Evolutionary conservation across 2,888 invertebrate genomes (phyloP).

Genomic region (Pollenia amentaria): DNA sequence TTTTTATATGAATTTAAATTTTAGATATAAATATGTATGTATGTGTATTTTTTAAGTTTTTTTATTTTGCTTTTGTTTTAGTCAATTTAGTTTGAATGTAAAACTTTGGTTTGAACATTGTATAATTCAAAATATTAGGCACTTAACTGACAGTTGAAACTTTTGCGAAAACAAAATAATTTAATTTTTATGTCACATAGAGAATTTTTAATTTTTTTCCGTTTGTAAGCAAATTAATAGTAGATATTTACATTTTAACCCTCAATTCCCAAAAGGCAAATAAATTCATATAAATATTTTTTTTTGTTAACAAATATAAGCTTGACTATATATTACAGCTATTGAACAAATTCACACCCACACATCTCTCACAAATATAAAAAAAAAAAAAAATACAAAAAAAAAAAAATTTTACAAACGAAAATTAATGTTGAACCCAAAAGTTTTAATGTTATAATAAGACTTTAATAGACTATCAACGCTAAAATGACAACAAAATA

Average conservation of each 20-base stretch:
- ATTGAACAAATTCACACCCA: slow-evolving; percentile 5
- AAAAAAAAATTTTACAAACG: too few relatives aligned
- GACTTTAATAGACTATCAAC: slow-evolving; percentile 71
- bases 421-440: slow-evolving; percentile 70
- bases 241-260: slow-evolving; percentile 42
- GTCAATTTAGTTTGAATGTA: not conserved
- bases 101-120: too few relatives aligned
- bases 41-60: not conserved
- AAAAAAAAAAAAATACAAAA: slow-evolving; percentile 5
- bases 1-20: too few relatives aligned
- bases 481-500: slow-evolving; percentile 53
- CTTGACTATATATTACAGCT: not conserved
- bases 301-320: not conserved
- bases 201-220: slow-evolving; percentile 1
- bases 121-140: not conserved
- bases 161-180: slow-evolving; percentile 17
- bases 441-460: slow-evolving; percentile 71
- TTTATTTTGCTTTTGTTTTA: not conserved
- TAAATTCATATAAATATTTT: slow-evolving; percentile 56
- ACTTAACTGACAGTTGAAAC: slow-evolving; percentile 34
- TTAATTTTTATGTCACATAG: slow-evolving; percentile 23
- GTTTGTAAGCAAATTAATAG: slow-evolving; percentile 28
- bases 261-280: slow-evolving; percentile 67
- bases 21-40: too few relatives aligned
- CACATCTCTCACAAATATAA: not conserved